Base-by-base conservation (phyloP, 2,797 vertebrate genomes). In the Protonibea diacanthus region DNA sequence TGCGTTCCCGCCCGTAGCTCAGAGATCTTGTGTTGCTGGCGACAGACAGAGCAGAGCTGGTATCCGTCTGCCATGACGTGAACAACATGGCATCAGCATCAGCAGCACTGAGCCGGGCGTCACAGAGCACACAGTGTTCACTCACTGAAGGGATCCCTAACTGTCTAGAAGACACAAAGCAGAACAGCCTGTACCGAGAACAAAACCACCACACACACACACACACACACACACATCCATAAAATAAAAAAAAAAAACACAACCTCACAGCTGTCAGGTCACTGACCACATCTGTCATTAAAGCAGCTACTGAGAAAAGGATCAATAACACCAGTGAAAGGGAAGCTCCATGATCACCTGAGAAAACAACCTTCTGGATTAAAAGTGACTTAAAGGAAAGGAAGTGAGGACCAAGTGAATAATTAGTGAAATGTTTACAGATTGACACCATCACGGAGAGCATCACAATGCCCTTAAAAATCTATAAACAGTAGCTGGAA, bases 91-190 rank as follows among this genome's bases (percentile, higher is more conserved):
- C 82, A 63, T 53, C 59, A 15, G 61, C 64, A 71, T 49, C 83
- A 56, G 75, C 80, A 65, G 83, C 80, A 62, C 77, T 84, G 81
- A 69, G 68, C 44, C 29, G 0, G 6, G 67, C 76, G 71, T 81
- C 64, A 84, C 80, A 85, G 61, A 81, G 84, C 56, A 80, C 62
- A 51, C 78, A 61, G 72, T 73, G 84, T 77, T 91, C 83, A 65
- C 72, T 77, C 61, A 57, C 63, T 65, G 73, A 80, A 57, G 77
- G 61, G 72, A 56, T 64, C 17, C 72, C 56, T 33, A 33, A 33
- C 29, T 42, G 59, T 27, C 75, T 40, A 21, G 12, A 76, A 83
- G 74, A 71, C 82, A 53, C 68, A 58, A 52, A 69, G 21, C 73
- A 73, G 82, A 61, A 80, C 55, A 61, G 72, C 38, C 60, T 61